Percentiles rank a stretch among this genome's conserved stretches.
Evolutionary conservation across 2,888 invertebrate species (phyloP).

Genomic region (Reticulitermes lucifugus): DNA sequence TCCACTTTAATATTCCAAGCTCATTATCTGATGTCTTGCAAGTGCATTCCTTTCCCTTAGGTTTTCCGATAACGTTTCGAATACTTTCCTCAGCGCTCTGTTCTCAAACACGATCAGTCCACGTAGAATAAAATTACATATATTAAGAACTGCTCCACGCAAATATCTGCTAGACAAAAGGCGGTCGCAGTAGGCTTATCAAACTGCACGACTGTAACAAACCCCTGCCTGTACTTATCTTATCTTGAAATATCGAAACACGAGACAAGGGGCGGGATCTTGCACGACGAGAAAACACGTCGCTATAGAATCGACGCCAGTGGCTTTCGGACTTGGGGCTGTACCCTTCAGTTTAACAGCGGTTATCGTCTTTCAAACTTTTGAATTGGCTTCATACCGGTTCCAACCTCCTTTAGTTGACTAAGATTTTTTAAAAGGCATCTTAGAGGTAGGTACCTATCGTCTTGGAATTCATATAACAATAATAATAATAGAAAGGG

Average conservation of each 20-base stretch:
- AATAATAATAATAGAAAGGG: not conserved
- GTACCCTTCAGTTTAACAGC: not conserved
- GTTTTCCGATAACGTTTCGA: no score
- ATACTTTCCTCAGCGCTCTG: no score
- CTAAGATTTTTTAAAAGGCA: slow-evolving; percentile 20
- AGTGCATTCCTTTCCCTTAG: no score
- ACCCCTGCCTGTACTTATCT: not conserved
- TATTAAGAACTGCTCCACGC: no score
- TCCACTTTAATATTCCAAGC: no score
- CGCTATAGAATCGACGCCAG: not conserved
- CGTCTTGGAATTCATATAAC: slow-evolving; percentile 10
- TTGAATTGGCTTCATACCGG: slow-evolving; percentile 30
- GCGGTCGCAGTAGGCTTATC: no score
- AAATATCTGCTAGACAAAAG: no score
- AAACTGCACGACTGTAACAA: not conserved
- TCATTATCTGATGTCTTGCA: no score
- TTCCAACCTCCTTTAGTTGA: slow-evolving; percentile 17
- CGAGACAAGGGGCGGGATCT: not conserved
- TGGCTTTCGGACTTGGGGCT: slow-evolving; percentile 39
- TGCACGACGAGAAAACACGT: not conserved
- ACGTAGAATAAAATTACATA: no score
- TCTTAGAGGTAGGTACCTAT: not conserved
- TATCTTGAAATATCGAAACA: not conserved
- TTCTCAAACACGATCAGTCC: no score
- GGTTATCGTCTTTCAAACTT: slow-evolving; percentile 8